phyloP scores from a whole-genome alignment of 2,113 vertebrate species.

The Regulus satrapa region DNA sequence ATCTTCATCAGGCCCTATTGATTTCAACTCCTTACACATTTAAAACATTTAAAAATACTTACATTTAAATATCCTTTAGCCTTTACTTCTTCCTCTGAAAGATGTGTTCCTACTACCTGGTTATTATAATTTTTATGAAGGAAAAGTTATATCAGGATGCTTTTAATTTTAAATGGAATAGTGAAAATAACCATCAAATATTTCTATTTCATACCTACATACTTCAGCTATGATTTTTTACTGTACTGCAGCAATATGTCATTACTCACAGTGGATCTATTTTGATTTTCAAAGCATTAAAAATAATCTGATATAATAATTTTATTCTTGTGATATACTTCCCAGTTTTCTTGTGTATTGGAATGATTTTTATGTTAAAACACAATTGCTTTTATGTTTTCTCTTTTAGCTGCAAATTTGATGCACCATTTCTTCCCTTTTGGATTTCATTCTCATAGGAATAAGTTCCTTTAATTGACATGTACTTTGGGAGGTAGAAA shows the following conservation, averaged over 20 bases:
- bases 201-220: neutral
- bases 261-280: neutral
- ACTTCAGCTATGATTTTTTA: neutral
- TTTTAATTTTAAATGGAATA: neutral
- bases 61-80: neutral
- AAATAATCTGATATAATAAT: neutral
- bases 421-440: neutral
- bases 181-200: neutral
- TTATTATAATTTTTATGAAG: neutral
- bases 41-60: neutral
- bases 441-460: neutral
- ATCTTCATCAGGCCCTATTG: neutral
- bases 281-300: neutral
- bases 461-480: neutral
- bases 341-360: neutral
- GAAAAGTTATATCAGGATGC: neutral
- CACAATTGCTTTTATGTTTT: neutral
- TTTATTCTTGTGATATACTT: neutral
- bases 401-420: neutral
- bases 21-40: neutral
- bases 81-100: neutral
- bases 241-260: neutral
- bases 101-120: neutral
- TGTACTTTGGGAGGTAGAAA: neutral
- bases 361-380: neutral